These are phyloP conservation scores for Notamacropus eugenii DNA, from an alignment of 2,797 vertebrate genomes.

Conservation along the genomic window DNA sequence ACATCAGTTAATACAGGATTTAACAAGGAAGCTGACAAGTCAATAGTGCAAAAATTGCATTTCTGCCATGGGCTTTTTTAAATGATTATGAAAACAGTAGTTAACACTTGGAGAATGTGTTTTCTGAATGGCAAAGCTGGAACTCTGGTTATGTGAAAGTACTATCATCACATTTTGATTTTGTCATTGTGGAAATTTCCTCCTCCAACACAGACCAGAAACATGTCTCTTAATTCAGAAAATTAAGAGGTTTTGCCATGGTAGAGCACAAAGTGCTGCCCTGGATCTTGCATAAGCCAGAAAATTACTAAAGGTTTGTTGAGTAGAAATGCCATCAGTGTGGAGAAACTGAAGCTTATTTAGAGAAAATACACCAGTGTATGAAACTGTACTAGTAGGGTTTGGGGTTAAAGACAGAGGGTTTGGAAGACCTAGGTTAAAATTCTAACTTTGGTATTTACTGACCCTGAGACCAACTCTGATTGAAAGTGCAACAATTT, in stretches of 20 bases:
- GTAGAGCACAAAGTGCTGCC: background rate
- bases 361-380: background rate
- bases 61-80: background rate
- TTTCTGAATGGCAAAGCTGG: slow-evolving; percentile 5
- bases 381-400: background rate
- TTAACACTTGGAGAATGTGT: background rate
- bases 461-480: background rate
- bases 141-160: background rate
- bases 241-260: background rate
- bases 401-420: background rate
- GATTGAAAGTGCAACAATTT: background rate
- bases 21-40: background rate
- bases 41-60: background rate
- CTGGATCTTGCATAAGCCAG: background rate
- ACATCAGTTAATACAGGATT: background rate
- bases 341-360: background rate
- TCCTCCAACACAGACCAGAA: background rate
- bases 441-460: background rate
- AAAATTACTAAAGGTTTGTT: background rate
- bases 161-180: background rate
- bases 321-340: background rate
- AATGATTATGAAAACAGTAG: slow-evolving; percentile 17
- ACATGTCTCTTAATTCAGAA: background rate
- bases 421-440: background rate
- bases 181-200: background rate